Evolutionary conservation across 2,797 vertebrate genomes (phyloP).

Genomic region (Mormyrops boulengeri): DNA sequence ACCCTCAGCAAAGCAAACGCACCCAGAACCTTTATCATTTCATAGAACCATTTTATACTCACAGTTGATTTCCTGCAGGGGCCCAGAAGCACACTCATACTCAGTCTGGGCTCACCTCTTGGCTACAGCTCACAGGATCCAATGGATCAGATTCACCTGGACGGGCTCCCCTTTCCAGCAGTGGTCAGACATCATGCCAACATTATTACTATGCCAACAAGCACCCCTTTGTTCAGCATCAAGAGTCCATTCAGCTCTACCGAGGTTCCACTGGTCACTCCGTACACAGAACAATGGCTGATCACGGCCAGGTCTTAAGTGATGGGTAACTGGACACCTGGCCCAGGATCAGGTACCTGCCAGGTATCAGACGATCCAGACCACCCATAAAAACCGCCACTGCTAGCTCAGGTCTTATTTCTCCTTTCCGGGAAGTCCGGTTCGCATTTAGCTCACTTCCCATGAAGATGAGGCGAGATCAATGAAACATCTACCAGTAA

Average conservation of each 20-base stretch:
- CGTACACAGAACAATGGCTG: neutral
- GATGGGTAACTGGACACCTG: neutral
- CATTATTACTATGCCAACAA: neutral
- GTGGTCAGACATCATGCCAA: constrained; percentile 2
- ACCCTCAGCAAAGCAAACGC: neutral
- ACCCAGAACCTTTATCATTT: neutral
- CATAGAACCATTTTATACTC: neutral
- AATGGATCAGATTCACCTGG: neutral
- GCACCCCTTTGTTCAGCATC: neutral
- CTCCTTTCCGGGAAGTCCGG: neutral
- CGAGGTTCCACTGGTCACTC: neutral
- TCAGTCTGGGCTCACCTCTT: neutral
- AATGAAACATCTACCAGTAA: neutral
- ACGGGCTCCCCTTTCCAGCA: neutral
- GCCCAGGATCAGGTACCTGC: neutral
- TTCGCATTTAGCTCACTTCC: neutral
- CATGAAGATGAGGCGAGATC: neutral
- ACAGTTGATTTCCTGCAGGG: neutral
- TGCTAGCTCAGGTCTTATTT: neutral
- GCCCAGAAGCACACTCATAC: neutral
- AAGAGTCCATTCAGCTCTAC: neutral
- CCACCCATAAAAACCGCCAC: neutral
- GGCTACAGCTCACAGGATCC: neutral
- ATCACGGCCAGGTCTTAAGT: neutral
- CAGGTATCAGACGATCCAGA: neutral